Evolutionary conservation across 1,140 invertebrate genomes (phyloP).

Genomic region (Ceratosolen fusciceps): DNA sequence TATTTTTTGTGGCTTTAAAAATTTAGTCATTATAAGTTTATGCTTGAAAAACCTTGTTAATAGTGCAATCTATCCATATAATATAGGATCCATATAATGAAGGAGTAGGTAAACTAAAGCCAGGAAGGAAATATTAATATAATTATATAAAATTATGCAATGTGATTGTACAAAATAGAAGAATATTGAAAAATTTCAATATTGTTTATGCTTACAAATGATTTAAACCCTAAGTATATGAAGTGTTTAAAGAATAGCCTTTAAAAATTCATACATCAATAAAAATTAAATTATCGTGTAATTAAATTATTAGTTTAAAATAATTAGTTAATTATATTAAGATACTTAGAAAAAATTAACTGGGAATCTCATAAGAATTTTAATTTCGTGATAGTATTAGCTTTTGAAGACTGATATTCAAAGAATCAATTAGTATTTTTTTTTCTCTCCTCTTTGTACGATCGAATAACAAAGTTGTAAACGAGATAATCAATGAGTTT

Average conservation of each 20-base stretch:
- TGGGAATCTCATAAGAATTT: neutral
- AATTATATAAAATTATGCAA: conserved; percentile 3
- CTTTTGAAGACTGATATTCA: neutral
- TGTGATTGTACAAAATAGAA: neutral
- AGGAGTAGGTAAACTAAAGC: neutral
- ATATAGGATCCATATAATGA: neutral
- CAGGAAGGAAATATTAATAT: neutral
- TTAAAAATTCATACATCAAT: neutral
- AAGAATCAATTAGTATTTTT: neutral
- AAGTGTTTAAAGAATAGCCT: neutral
- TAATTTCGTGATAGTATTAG: neutral
- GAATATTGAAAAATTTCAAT: neutral
- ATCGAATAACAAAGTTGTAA: no score
- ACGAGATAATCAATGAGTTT: no score
- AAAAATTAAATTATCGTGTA: neutral
- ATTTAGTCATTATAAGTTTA: conserved; percentile 30
- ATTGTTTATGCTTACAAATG: neutral
- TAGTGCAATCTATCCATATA: neutral
- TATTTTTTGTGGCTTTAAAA: conserved; percentile 6
- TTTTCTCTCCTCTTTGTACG: no score
- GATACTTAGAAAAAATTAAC: neutral
- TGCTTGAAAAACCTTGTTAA: conserved; percentile 12
- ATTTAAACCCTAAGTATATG: neutral
- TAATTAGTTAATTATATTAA: neutral
- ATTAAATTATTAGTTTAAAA: neutral